Evolutionary conservation across 2,113 vertebrate species (phyloP), one percentile per base, ranked within the genome.

Genomic region (Electrona antarctica): DNA sequence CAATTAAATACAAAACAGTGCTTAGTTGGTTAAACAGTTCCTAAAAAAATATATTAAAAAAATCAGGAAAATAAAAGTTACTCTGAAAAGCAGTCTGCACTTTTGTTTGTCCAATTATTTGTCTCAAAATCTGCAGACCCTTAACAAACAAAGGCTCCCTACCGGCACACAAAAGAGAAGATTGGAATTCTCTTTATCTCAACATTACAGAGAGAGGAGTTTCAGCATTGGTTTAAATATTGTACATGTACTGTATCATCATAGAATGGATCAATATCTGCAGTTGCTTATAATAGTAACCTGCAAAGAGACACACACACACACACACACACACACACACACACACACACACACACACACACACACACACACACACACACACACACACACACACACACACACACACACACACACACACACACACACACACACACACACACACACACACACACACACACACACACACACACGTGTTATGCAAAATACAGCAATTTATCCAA

Each of bases 101-200:
- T 67, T 75, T 21, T 85, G 75, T 74, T 60, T 73, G 67, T 79
- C 61, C 69, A 76, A 54, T 81, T 82, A 85, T 86, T 88, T 83
- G 65, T 71, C 74, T 69, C 64, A 72, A 61, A 78, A 83, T 84
- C 74, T 81, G 61, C 81, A 56, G 77, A 56, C 49, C 14, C 64
- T 60, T 62, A 13, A 57, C 54, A 65, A 65, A 70, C 73, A 64
- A 76, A 84, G 52, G 63, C 69, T 67, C 33, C 33, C 33, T 41
- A 41, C 33, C 5, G 33, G 33, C 33, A 41, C 33, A 41, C 33
- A 6, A 6, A 3, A 41, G 33, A 41, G 0, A 9, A 14, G 52
- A 46, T 46, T 64, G 68, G 60, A 64, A 77, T 54, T 8, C 69
- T 62, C 56, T n/a, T 64, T 61, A 64, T 41, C 33, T 1, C 68